Evolutionary conservation across 1,140 invertebrate species (phyloP).

Genomic region (Drosophila cardini): DNA sequence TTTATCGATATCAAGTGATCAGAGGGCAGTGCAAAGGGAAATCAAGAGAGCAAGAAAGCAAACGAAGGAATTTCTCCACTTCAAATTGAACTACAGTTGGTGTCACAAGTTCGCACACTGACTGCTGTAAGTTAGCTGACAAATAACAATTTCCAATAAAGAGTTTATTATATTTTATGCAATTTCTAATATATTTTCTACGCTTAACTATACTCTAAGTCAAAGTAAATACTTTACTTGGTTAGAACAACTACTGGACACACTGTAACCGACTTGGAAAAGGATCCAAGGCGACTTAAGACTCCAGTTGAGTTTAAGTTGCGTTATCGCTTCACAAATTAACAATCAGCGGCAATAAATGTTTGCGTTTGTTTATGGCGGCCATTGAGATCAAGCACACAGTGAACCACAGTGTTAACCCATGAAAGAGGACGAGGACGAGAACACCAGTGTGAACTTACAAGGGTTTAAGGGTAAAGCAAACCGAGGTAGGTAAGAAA

Average conservation of each 20-base stretch:
- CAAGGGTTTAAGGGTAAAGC: conserved; percentile 23
- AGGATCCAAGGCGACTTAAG: background rate
- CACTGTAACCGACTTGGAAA: background rate
- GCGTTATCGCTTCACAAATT: conserved; percentile 84
- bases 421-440: background rate
- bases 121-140: no score
- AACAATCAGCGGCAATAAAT: conserved; percentile 84
- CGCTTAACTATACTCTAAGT: no score
- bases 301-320: conserved; percentile 22
- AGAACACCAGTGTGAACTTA: conserved; percentile 53
- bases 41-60: conserved; percentile 13
- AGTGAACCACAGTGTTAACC: conserved; percentile 11
- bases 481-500: conserved; percentile 26
- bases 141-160: no score
- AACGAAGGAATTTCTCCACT: conserved; percentile 11
- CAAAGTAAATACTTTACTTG: no score
- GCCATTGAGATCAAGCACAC: conserved; percentile 34
- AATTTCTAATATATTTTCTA: no score
- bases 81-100: conserved; percentile 29
- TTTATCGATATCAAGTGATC: conserved; percentile 73
- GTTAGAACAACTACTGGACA: no score
- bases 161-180: no score
- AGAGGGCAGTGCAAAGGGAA: conserved; percentile 4
- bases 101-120: conserved; percentile 73
- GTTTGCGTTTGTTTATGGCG: conserved; percentile 82